Conservation (phyloP, 2,797 vertebrate species). For the Synanceia verrucosa region DNA sequence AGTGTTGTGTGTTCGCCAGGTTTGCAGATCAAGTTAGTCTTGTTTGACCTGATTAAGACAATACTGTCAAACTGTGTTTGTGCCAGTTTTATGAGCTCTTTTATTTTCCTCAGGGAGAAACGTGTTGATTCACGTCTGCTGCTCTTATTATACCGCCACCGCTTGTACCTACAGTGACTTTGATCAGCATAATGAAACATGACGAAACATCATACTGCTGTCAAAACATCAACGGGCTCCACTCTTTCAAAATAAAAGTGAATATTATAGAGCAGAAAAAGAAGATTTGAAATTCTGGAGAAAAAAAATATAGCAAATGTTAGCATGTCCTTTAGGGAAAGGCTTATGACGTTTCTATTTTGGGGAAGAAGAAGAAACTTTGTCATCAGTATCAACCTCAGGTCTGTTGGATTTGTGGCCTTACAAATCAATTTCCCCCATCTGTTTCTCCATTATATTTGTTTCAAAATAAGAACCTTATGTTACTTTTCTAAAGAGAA, state of each 20-base stretch:
- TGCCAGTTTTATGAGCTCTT: neutral
- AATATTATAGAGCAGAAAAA: neutral
- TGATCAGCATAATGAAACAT: neutral
- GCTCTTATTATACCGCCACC: neutral
- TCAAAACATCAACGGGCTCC: neutral
- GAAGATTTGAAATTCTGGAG: neutral
- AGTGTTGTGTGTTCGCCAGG: conserved; percentile 3
- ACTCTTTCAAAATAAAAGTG: neutral
- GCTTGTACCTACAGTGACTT: neutral
- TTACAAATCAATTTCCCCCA: too few species aligned
- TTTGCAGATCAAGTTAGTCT: neutral
- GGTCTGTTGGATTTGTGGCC: too few species aligned
- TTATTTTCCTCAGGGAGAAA: neutral
- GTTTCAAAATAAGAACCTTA: too few species aligned
- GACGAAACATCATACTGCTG: neutral
- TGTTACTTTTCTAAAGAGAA: too few species aligned
- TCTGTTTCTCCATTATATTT: too few species aligned
- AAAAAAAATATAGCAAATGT: neutral
- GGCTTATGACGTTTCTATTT: too few species aligned
- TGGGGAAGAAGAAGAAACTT: too few species aligned
- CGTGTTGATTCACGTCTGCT: neutral
- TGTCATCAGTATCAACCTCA: too few species aligned
- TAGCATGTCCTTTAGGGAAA: neutral
- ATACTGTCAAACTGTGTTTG: neutral
- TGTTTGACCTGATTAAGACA: neutral